These are phyloP conservation scores for Naja naja DNA, from an alignment of 2,113 vertebrate genomes.

Conservation along the genomic window DNA sequence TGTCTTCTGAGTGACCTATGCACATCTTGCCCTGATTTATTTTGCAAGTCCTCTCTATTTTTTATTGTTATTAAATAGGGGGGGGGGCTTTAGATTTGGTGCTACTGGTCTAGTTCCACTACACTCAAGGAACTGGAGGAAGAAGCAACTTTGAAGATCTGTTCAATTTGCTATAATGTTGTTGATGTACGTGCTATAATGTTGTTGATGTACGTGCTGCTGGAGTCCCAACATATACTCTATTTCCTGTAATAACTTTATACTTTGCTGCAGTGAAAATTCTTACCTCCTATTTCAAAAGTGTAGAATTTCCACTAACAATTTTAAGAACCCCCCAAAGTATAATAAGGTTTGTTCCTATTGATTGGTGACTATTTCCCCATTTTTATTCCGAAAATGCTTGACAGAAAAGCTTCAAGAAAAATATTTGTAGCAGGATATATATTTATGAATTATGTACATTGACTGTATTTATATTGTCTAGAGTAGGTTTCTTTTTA, in stretches of 20 bases:
- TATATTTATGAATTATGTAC: conserved; percentile 25
- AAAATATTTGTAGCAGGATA: conserved; percentile 17
- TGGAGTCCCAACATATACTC: conserved; percentile 43
- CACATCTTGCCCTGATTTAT: conserved; percentile 30
- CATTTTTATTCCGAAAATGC: conserved; percentile 2
- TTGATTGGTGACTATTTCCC: conserved; percentile 16
- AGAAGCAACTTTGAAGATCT: conserved; percentile 38
- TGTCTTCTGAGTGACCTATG: conserved; percentile 45
- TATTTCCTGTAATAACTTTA: neutral
- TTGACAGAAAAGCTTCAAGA: conserved; percentile 46
- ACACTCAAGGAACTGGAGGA: conserved; percentile 32
- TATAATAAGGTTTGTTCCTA: neutral
- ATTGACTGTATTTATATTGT: conserved; percentile 36
- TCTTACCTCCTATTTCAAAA: conserved; percentile 36
- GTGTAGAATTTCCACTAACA: conserved; percentile 53
- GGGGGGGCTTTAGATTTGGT: conserved; percentile 48
- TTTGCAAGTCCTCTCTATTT: conserved; percentile 41
- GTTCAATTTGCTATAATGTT: conserved; percentile 4
- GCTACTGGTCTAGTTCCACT: conserved; percentile 66
- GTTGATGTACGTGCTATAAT: too few species aligned
- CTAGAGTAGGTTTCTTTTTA: neutral
- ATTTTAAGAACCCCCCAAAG: conserved; percentile 33
- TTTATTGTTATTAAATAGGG: conserved; percentile 45
- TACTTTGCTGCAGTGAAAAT: conserved; percentile 13
- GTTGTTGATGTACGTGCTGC: conserved; percentile 36